These are phyloP conservation scores for Pandemis cinnamomeana DNA, from an alignment of 2,888 invertebrate species.

Conservation along the genomic window DNA sequence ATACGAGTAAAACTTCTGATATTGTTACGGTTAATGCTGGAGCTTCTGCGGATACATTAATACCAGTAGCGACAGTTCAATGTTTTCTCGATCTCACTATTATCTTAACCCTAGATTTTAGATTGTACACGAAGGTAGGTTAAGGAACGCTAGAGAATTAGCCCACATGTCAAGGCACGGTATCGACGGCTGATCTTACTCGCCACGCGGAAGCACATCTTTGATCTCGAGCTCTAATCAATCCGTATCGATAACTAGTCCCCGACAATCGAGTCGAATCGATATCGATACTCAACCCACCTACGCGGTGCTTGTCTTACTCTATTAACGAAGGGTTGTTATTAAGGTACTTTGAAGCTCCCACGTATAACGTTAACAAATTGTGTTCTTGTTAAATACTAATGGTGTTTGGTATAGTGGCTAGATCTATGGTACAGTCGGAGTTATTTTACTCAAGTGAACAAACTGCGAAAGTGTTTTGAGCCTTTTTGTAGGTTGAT, in stretches of 20 bases:
- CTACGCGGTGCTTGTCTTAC: constrained; percentile 65
- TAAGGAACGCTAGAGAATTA: constrained; percentile 2
- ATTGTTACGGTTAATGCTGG: too few species aligned
- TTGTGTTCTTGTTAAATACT: constrained; percentile 32
- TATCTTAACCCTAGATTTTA: not conserved
- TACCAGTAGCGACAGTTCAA: too few species aligned
- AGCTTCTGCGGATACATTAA: too few species aligned
- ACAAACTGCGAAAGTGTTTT: constrained; percentile 2
- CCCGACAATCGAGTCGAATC: constrained; percentile 64
- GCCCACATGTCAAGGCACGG: constrained; percentile 7
- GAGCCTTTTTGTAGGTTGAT: constrained; percentile 9
- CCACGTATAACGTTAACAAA: constrained; percentile 50
- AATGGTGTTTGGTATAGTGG: constrained; percentile 32
- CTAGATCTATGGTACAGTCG: constrained; percentile 14
- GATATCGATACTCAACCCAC: constrained; percentile 60
- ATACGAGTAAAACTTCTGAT: too few species aligned
- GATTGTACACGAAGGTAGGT: not conserved
- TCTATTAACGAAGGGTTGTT: constrained; percentile 59
- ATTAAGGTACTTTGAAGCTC: constrained; percentile 58
- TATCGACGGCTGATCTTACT: constrained; percentile 48
- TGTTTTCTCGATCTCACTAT: not conserved
- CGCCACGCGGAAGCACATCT: constrained; percentile 76
- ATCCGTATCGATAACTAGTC: constrained; percentile 70
- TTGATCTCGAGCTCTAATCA: constrained; percentile 74
- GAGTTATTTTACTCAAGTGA: not conserved